Percentiles rank a stretch among this genome's conserved stretches.
Evolutionary conservation across 2,888 invertebrate genomes (phyloP).

Genomic region (Adineta ricciae): DNA sequence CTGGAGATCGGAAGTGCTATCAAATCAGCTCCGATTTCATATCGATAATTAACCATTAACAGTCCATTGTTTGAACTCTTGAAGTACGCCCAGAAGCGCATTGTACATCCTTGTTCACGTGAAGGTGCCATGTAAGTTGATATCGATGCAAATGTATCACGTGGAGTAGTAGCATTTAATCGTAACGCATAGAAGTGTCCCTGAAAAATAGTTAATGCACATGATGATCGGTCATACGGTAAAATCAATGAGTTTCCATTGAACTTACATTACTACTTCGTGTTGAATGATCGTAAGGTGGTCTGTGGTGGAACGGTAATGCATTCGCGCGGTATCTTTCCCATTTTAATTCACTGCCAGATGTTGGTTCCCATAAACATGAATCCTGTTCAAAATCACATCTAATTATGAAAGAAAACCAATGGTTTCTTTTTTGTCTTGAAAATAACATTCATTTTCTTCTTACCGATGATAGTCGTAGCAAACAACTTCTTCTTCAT

Average conservation of each 20-base stretch:
- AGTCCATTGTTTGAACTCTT: background rate
- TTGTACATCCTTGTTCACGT: background rate
- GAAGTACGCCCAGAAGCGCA: background rate
- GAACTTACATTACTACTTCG: background rate
- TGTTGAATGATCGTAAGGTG: conserved; percentile 19
- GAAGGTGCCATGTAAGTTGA: background rate
- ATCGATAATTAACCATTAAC: background rate
- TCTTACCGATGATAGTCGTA: background rate
- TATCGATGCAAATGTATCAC: background rate
- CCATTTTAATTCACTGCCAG: background rate
- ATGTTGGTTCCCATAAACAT: conserved; percentile 23
- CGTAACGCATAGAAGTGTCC: background rate
- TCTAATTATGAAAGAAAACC: background rate
- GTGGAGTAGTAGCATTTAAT: background rate
- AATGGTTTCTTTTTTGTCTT: background rate
- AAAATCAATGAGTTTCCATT: background rate
- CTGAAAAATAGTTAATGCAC: too few species aligned
- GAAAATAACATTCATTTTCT: background rate
- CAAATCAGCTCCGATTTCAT: background rate
- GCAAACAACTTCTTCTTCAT: background rate
- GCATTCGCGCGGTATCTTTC: background rate
- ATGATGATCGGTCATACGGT: too few species aligned
- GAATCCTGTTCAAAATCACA: conserved; percentile 32
- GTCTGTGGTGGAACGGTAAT: background rate
- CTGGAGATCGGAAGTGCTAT: background rate